Percentiles rank a stretch among this genome's conserved stretches.
phyloP scores from a whole-genome alignment of 2,113 vertebrate species.

The Nymphicus hollandicus region DNA sequence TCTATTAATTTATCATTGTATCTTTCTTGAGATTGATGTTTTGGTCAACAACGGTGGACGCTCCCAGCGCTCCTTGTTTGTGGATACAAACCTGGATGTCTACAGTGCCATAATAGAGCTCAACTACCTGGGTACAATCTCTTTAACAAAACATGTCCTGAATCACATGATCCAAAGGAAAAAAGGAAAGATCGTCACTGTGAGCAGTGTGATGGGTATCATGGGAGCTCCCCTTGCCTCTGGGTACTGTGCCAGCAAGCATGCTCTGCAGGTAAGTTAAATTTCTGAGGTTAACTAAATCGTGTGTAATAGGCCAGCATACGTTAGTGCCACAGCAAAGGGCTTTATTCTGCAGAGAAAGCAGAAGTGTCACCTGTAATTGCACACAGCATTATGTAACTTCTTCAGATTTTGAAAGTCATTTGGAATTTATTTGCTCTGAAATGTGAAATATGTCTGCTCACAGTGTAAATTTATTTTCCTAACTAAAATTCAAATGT shows the following conservation, averaged over 20 bases:
- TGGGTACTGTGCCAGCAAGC: constrained; percentile 92
- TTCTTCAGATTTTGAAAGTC: neutral
- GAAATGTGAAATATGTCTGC: neutral
- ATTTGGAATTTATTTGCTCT: neutral
- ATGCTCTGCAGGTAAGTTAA: constrained; percentile 85
- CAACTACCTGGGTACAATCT: constrained; percentile 91
- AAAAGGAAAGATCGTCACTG: constrained; percentile 83
- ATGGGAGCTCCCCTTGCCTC: constrained; percentile 78
- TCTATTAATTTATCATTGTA: neutral
- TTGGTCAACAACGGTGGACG: constrained; percentile 91
- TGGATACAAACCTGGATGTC: constrained; percentile 85
- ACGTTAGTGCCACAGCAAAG: neutral
- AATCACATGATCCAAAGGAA: constrained; percentile 86
- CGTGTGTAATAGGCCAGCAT: neutral
- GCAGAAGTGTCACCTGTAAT: neutral
- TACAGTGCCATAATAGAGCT: constrained; percentile 86
- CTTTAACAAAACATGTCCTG: constrained; percentile 89
- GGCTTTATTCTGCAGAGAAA: neutral
- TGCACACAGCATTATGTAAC: neutral
- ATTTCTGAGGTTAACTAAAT: neutral
- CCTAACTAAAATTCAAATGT: neutral
- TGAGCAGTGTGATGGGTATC: constrained; percentile 87
- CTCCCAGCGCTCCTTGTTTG: constrained; percentile 85
- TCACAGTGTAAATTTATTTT: neutral
- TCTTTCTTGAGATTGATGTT: constrained; percentile 81